Evolutionary conservation across 2,888 invertebrate species (phyloP).

Genomic region (Rapana venosa): DNA sequence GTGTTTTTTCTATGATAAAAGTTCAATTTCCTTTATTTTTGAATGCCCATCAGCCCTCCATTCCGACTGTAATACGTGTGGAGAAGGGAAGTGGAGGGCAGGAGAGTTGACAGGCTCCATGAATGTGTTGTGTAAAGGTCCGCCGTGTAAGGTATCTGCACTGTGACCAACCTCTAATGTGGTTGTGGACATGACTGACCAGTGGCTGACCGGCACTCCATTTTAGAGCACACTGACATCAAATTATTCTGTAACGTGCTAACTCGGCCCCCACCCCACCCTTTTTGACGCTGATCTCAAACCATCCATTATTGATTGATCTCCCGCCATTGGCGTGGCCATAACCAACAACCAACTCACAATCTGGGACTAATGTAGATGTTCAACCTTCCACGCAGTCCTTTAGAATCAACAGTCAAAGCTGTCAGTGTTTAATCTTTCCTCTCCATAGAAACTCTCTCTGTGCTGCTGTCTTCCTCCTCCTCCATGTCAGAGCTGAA

Average conservation of each 20-base stretch:
- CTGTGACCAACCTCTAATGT: constrained; percentile 37
- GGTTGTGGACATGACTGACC: constrained; percentile 39
- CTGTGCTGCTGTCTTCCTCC: background rate
- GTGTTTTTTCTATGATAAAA: background rate
- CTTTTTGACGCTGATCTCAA: background rate
- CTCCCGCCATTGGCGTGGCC: background rate
- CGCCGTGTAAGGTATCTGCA: background rate
- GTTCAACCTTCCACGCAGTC: background rate
- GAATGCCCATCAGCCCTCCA: no score
- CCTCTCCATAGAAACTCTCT: background rate
- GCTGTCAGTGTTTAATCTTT: background rate
- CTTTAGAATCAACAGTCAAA: background rate
- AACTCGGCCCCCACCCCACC: background rate
- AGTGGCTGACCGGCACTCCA: background rate
- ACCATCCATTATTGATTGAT: background rate
- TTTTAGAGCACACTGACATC: background rate
- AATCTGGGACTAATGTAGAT: background rate
- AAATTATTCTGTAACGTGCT: background rate
- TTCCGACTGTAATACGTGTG: background rate
- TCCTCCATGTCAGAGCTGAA: background rate
- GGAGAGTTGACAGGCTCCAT: background rate
- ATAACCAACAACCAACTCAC: background rate
- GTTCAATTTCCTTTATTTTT: no score
- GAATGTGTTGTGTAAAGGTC: constrained; percentile 20
- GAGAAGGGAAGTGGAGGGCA: background rate